Percentiles rank a stretch among this genome's conserved stretches.
Evolutionary conservation across 2,113 vertebrate genomes (phyloP).

Genomic region (Eudyptes chrysolophus): DNA sequence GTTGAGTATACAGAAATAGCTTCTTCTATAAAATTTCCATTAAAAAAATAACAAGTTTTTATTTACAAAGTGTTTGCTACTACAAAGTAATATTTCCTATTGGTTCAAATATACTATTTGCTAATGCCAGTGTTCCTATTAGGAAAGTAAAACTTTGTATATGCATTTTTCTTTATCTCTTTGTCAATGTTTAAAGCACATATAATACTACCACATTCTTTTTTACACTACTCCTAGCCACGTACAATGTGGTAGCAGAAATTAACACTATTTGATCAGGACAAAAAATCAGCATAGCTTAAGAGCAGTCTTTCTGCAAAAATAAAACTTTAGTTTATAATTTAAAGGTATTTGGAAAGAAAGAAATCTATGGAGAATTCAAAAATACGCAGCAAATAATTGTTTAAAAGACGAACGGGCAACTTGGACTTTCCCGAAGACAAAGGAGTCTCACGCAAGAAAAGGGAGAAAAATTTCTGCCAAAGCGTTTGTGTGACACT

Average conservation of each 20-base stretch:
- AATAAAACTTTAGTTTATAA: slow-evolving; percentile 26
- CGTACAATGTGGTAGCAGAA: neutral
- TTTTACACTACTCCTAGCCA: neutral
- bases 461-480: neutral
- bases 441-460: neutral
- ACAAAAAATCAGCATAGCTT: slow-evolving; percentile 5
- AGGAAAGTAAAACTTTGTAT: slow-evolving; percentile 50
- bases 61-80: slow-evolving; percentile 75
- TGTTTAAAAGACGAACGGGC: neutral
- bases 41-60: slow-evolving; percentile 80
- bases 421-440: neutral
- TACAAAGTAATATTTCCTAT: slow-evolving; percentile 71
- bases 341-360: slow-evolving; percentile 1
- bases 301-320: slow-evolving; percentile 21
- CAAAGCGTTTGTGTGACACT: neutral
- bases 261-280: neutral
- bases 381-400: neutral
- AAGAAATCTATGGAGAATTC: neutral
- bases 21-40: slow-evolving; percentile 78
- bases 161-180: neutral
- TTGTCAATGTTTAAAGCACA: slow-evolving; percentile 33
- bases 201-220: neutral
- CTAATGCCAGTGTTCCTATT: slow-evolving; percentile 45
- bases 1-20: slow-evolving; percentile 74
- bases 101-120: slow-evolving; percentile 43